Evolutionary conservation across 2,797 vertebrate species (phyloP), one percentile per base, ranked within the genome.

Genomic region (Myotis myotis): DNA sequence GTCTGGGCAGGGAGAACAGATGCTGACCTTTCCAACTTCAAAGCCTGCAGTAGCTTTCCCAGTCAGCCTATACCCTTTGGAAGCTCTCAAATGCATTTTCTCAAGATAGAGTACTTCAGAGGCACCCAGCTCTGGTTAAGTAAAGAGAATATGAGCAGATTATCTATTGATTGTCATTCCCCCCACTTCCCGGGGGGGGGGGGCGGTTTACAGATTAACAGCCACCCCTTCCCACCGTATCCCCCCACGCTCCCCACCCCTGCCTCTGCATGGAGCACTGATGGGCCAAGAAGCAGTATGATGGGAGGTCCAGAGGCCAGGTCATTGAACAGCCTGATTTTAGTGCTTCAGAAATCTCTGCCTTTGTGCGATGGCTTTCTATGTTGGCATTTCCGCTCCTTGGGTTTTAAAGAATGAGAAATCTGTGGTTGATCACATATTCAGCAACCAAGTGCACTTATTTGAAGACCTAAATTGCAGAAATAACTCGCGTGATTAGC

Each of bases 381-480:
- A 2, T 30, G 13, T 82, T 85, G 95, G 95, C 92, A 96, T 70
- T 78, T 82, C 74, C 68, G 62, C 96, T 87, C 13, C 86, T 91
- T 41, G 93, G 92, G 88, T 96, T 97, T 95, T 92, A 5, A 92
- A 97, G 97, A 97, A 96, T 96, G 92, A 57, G 38, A 86, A 68
- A 97, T 57, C 88, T 96, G 92, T 17, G 38, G 1, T 82, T 92
- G 95, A 96, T 87, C 79, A 79, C 6, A 92, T 8, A 92, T n/a
- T 97, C 97, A 95, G 95, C 95, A 92, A 62, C 96, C 76, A 87
- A 97, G 96, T 96, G 91, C 92, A 93, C 94, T n/a, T 95, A 97
- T 95, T 94, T 0, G 90, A 93, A 78, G 97, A 75, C 0, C 51
- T 96, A 95, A 96, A 97, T 96, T 97, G 94, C 47, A 97, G 96